Evolutionary conservation across 2,797 vertebrate species (phyloP), one percentile per base, ranked within the genome.

Genomic region (Halcyon smyrnensis): DNA sequence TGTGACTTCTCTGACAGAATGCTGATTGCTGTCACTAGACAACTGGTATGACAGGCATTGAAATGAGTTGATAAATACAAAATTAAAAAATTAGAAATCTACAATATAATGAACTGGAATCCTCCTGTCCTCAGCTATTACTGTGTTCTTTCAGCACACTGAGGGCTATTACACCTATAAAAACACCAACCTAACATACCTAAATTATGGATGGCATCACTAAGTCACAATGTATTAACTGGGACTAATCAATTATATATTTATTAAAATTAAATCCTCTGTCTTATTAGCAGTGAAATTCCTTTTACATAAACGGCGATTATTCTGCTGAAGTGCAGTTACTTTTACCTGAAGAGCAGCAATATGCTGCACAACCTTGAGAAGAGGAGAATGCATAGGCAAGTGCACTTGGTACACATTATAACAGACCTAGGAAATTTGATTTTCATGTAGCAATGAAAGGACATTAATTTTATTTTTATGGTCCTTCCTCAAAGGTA

Each of bases 261-360:
- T 92, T 86, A 87, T 91, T 84, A 77, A 94, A 91, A 91, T 77
- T 4, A 86, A 93, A 80, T 83, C 18, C 45, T 89, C 53, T 92
- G 2, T 89, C 43, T 77, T 79, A 83, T 65, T 53, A 83, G 36
- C 46, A 78, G 68, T 67, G 45, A 21, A 91, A 93, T 46, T 60
- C 32, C 28, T 75, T 59, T 80, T 28, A 80, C 43, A 69, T 37
- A 71, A 88, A 71, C 37, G 50, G 68, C 57, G 83, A 5, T 95
- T 69, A 67, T 28, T 91, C 65, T 73, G 24, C 37, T 83, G 75
- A 89, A 84, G 53, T 65, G 65, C 54, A 90, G 15, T 50, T 81
- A 81, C 36, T 91, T 95, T 79, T 1, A 79, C 60, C 48, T 71
- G 64, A 80, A 83, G 30, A 89, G 16, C 27, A 83, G 41, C 64